Base-by-base conservation (phyloP, 2,888 invertebrate genomes). In the Drosophila rellima region DNA sequence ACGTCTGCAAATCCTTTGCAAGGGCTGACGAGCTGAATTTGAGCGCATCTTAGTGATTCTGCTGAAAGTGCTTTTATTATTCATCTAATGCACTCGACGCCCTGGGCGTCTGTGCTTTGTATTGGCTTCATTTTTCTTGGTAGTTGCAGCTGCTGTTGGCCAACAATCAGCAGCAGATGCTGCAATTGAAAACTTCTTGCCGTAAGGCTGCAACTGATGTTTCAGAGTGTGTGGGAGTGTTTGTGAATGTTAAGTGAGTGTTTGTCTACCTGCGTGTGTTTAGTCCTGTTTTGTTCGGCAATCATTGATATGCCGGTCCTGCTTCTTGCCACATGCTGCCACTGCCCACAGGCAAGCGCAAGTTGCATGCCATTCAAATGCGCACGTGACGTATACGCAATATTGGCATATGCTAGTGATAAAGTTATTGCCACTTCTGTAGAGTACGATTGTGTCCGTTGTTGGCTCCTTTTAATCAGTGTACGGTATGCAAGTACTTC, bases 31-130 rank as follows among this genome's bases (percentile, higher is more conserved):
- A 33, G 13, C 13, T 13, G 33, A 13, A 13, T 23, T 23, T 33
- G 68, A 31, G 47, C 2, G 15, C 20, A 60, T 70, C 65, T 59
- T 55, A 69, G 66, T 69, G 67, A 47, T 63, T 66, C 71, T 48
- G 57, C 52, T 52, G 35, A 60, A 74, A 80, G 74, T 82, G 82
- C 78, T 84, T 78, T 87, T 84, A 89, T 82, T 89, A 89, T 89
- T 81, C 89, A 81, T 72, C 78, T 84, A 87, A 89, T 85, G 85
- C 89, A 84, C 74, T 87, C 87, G 62, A 79, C 79, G 48, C 70
- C 50, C 42, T 5, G 44, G 40, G 37, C 57, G 40, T 59, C 35
- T 65, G 66, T 57, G 33, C 67, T 50, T 40, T 71, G 59, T 59
- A 78, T 78, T 83, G 68, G 62, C 72, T 64, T 71, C 72, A 82